Base-by-base conservation (phyloP, 2,113 vertebrate species). In the Pseudolaguvia tuberculata region DNA sequence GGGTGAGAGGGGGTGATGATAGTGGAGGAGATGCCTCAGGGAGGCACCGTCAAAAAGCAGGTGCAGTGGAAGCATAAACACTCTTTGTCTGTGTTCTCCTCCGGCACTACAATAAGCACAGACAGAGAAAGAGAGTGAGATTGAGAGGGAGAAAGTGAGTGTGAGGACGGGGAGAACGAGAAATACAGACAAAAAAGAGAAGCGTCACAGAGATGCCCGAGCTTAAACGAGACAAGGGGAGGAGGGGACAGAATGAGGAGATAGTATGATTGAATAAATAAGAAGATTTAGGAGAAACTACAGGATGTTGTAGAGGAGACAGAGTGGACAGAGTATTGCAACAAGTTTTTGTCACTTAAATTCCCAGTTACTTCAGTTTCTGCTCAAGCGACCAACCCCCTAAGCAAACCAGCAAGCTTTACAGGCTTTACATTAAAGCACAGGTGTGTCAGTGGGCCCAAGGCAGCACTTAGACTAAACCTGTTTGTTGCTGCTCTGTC, bases 1-100 rank as follows among this genome's bases (percentile, higher is more conserved):
- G 82, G 85, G 82, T 86, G 88, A 82, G 83, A 86, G 85, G 67
- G 73, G 67, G 67, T 63, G 67, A 63, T 75, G 76, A 78, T 72
- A 68, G 80, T 67, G 76, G 55, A 78, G 72, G 72, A 78, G 76
- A 75, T 53, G 80, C 80, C 80, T 73, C 21, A 21, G 80, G 80
- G 80, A 81, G 76, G 73, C 62, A 63, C 80, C 76, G 80, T 68
- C 69, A 70, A 77, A 81, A 65, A 79, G 77, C 73, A 68, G 73
- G 77, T 79, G 73, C 47, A 35, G 69, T 69, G 77, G 77, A 81
- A 79, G 73, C 69, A 63, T 73, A 81, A 81, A 81, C 69, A 78
- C 73, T 79, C 80, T 81, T 79, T 81, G 80, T 81, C 69, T 69
- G 53, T 79, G 80, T 81, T 73, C 73, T 76, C 80, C 73, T 72